Base-by-base conservation (phyloP, 2,113 vertebrate genomes). In the Gasterosteus aculeatus region DNA sequence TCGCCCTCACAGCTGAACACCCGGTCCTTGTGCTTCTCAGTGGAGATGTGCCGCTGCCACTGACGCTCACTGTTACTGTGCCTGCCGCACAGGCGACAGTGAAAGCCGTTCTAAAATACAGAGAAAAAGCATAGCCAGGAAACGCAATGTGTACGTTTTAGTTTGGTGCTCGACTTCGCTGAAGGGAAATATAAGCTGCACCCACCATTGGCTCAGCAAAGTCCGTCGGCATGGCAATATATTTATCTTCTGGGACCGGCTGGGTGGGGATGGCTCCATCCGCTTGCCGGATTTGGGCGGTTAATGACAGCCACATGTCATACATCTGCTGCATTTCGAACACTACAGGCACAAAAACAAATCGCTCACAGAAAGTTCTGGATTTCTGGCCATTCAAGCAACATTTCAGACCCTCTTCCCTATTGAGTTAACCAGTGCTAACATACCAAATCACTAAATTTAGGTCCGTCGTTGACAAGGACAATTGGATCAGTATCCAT, bases 1-100 rank as follows among this genome's bases (percentile, higher is more conserved):
- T 97, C 96, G 10, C 95, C 93, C 4, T 96, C 97, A 0, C 94
- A 96, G 26, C 95, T 97, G 92, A 98, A 97, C 76, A 99, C 95
- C 53, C 97, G 94, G 84, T 98, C 96, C 86, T 98, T 99, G 94
- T 99, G 98, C 77, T 96, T 98, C 92, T 97, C 96, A 0, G 96
- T 94, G 78, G 96, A 95, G 92, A 99, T 96, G 89, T 99, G 98
- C 89, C 95, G 95, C 91, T 97, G 96, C 98, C 98, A 99, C 90
- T 99, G 98, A 31, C 96, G 96, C 92, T 97, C 96, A 46, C 98
- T 95, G 93, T 99, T 99, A 88, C 98, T 98, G 94, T 98, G 96
- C 80, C 94, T 97, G 57, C 96, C 96, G 0, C 98, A 99, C 70
- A 99, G 95, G 78, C 93, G 95, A 90, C 98, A 99, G 91, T 98